Evolutionary conservation across 53 echinoderm and acorn worm genomes (phyloP).

Genomic region (Pentamera pediparva): DNA sequence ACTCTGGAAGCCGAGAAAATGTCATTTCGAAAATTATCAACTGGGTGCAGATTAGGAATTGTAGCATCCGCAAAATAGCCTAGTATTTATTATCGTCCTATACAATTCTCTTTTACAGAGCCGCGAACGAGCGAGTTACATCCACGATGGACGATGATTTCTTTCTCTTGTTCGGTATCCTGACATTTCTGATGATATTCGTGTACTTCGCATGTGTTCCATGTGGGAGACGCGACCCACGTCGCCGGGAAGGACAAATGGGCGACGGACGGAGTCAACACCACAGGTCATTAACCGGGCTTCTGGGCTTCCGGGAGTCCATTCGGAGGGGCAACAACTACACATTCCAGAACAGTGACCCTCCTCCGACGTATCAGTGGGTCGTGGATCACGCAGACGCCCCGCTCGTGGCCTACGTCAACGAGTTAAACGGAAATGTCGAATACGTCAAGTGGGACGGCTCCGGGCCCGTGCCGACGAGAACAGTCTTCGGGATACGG

Average conservation of each 20-base stretch:
- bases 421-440: neutral
- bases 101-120: too few relatives aligned
- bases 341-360: neutral
- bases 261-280: neutral
- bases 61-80: too few relatives aligned
- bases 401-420: conserved; percentile 16
- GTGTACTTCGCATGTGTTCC: conserved; percentile 17
- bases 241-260: neutral
- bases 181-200: neutral
- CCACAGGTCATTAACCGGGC: neutral
- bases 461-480: conserved; percentile 15
- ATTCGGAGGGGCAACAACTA: neutral
- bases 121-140: too few relatives aligned
- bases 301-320: conserved; percentile 4
- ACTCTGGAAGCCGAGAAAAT: too few relatives aligned
- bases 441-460: conserved; percentile 30
- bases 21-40: too few relatives aligned
- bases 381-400: conserved; percentile 21
- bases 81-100: too few relatives aligned
- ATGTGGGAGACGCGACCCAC: neutral
- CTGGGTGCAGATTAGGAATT: too few relatives aligned
- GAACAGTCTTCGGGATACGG: conserved; percentile 14
- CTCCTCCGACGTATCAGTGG: conserved; percentile 33
- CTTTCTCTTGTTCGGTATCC: conserved; percentile 4
- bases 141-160: conserved; percentile 13